Conservation (phyloP, 2,888 invertebrate species). For the Leucophenga maculata region DNA sequence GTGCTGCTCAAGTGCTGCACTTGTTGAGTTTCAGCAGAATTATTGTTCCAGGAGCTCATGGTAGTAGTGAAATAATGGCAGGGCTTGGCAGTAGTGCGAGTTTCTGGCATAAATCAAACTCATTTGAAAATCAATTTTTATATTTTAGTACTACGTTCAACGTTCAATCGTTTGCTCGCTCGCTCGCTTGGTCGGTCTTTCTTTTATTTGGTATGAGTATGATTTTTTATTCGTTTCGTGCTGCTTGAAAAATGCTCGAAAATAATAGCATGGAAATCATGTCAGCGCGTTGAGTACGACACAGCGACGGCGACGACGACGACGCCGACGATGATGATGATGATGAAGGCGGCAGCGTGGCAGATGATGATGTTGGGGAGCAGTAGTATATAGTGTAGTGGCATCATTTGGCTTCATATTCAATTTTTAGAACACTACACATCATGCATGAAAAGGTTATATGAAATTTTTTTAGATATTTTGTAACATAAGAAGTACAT, state of each 20-base stretch:
- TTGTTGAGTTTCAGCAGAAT: conserved; percentile 2
- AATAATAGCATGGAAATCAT: conserved; percentile 19
- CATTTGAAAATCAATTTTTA: conserved; percentile 18
- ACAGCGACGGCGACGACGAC: neutral
- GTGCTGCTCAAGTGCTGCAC: neutral
- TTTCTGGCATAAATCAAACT: conserved; percentile 43
- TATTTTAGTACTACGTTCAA: neutral
- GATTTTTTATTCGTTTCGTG: conserved; percentile 2
- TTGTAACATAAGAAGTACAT: no score
- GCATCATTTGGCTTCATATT: no score
- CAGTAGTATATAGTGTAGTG: no score
- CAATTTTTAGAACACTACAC: no score
- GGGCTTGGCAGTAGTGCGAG: conserved; percentile 5
- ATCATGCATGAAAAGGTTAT: no score
- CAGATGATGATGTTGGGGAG: no score
- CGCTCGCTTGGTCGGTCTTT: no score
- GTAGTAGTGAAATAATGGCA: no score
- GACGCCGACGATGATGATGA: neutral
- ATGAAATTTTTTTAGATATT: no score
- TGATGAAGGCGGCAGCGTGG: neutral
- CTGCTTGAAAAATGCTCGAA: conserved; percentile 1
- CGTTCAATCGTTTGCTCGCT: no score
- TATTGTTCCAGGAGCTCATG: neutral
- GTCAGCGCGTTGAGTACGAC: neutral
- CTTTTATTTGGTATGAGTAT: conserved; percentile 39